Percentiles rank a stretch among this genome's conserved stretches.
phyloP scores from a whole-genome alignment of 2,888 invertebrate species.

The Aradus depressus region DNA sequence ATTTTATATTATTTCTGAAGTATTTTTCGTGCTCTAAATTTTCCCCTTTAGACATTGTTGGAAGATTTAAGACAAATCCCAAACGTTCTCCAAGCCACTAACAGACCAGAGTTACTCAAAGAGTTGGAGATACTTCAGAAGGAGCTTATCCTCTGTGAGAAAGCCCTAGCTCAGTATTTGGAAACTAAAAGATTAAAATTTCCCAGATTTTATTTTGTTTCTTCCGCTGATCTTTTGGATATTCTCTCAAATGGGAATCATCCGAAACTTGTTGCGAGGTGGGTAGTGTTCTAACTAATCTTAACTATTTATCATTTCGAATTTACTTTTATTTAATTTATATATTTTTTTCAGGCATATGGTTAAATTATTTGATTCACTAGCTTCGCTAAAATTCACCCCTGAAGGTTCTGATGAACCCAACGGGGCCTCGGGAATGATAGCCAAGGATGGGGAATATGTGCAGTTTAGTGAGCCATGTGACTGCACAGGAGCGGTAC shows the following conservation, averaged over 20 bases:
- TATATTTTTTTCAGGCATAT: slow-evolving; percentile 53
- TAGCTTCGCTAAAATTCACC: slow-evolving; percentile 73
- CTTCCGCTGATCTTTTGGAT: slow-evolving; percentile 87
- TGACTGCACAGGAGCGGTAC: slow-evolving; percentile 75
- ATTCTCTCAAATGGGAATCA: slow-evolving; percentile 92
- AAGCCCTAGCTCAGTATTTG: slow-evolving; percentile 90
- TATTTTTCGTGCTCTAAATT: neutral
- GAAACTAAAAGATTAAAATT: slow-evolving; percentile 94
- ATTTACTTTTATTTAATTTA: slow-evolving; percentile 1
- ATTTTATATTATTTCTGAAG: neutral
- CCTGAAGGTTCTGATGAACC: slow-evolving; percentile 44
- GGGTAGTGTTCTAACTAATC: slow-evolving; percentile 3
- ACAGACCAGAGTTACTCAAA: slow-evolving; percentile 60
- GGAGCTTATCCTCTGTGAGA: slow-evolving; percentile 83
- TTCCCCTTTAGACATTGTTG: slow-evolving; percentile 47
- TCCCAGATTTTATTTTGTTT: slow-evolving; percentile 93
- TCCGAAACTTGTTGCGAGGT: slow-evolving; percentile 63
- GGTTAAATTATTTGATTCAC: slow-evolving; percentile 90
- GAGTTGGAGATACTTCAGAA: slow-evolving; percentile 71
- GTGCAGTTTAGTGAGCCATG: slow-evolving; percentile 69
- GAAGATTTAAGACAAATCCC: slow-evolving; percentile 66
- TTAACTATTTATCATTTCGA: slow-evolving; percentile 6
- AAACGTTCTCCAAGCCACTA: slow-evolving; percentile 86
- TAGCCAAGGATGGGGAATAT: slow-evolving; percentile 88
- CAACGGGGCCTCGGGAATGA: slow-evolving; percentile 67